Percentiles rank a stretch among this genome's conserved stretches.
Conservation (phyloP, 2,797 vertebrate genomes). For the Staurois parvus region DNA sequence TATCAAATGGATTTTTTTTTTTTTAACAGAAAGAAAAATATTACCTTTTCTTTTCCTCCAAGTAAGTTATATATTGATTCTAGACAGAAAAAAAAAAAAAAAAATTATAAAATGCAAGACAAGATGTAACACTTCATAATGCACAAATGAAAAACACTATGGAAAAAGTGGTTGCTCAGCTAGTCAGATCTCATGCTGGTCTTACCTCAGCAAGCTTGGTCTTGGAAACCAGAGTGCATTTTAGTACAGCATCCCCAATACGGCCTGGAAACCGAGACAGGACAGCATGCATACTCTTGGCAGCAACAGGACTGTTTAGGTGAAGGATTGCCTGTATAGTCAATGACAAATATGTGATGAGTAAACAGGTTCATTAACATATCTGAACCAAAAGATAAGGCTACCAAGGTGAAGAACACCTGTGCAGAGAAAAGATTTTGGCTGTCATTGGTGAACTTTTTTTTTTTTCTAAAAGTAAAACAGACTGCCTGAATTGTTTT, state of each 20-base stretch:
- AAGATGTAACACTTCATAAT: background rate
- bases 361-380: no score
- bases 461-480: no score
- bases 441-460: no score
- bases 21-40: conserved; percentile 67
- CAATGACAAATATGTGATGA: background rate
- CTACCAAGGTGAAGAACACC: background rate
- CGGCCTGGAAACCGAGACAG: conserved; percentile 72
- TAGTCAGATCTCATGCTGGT: background rate
- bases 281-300: conserved; percentile 73
- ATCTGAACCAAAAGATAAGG: no score
- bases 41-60: conserved; percentile 42
- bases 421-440: no score
- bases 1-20: no score
- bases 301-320: conserved; percentile 71
- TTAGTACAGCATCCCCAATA: conserved; percentile 69
- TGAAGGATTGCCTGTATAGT: conserved; percentile 75
- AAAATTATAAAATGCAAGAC: background rate
- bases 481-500: no score
- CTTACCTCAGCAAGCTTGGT: conserved; percentile 66
- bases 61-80: conserved; percentile 32
- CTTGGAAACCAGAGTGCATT: conserved; percentile 68
- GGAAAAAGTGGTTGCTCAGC: no score
- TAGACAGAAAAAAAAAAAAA: conserved; percentile 5
- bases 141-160: no score